Percentiles rank a stretch among this genome's conserved stretches.
These are phyloP conservation scores for Hippocampus zosterae DNA, from an alignment of 2,113 vertebrate species.

Conservation along the genomic window DNA sequence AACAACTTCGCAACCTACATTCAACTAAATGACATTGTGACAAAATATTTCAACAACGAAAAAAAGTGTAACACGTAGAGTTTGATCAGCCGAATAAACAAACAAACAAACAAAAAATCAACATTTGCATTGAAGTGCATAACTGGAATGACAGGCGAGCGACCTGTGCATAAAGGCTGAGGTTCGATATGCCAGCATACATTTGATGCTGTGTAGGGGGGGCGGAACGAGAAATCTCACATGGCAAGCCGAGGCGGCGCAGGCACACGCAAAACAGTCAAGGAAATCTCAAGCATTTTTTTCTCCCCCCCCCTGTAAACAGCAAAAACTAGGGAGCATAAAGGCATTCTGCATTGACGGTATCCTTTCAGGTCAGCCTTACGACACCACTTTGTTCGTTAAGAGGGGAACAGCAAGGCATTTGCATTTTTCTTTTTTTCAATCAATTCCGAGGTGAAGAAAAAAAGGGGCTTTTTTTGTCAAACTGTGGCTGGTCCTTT, in stretches of 20 bases:
- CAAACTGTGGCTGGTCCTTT: background rate
- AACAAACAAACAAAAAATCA: background rate
- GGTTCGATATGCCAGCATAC: background rate
- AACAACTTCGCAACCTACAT: background rate
- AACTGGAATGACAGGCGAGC: slow-evolving; percentile 33
- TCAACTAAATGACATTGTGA: background rate
- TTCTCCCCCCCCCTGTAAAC: too few species aligned
- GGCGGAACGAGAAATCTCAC: background rate
- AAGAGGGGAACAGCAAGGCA: background rate
- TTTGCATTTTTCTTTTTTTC: background rate
- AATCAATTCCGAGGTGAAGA: background rate
- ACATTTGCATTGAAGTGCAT: slow-evolving; percentile 28
- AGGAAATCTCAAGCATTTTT: background rate
- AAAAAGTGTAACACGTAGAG: background rate
- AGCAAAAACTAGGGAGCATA: background rate
- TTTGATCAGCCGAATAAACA: background rate
- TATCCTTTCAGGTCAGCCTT: background rate
- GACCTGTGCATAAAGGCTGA: slow-evolving; percentile 1
- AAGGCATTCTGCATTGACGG: background rate
- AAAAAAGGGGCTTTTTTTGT: background rate
- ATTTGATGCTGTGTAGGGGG: background rate
- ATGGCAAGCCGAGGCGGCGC: background rate
- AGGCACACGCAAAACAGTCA: background rate
- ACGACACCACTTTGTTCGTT: background rate
- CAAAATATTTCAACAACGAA: background rate